Evolutionary conservation across 2,797 vertebrate genomes (phyloP).

Genomic region (Enteromius viviparus): DNA sequence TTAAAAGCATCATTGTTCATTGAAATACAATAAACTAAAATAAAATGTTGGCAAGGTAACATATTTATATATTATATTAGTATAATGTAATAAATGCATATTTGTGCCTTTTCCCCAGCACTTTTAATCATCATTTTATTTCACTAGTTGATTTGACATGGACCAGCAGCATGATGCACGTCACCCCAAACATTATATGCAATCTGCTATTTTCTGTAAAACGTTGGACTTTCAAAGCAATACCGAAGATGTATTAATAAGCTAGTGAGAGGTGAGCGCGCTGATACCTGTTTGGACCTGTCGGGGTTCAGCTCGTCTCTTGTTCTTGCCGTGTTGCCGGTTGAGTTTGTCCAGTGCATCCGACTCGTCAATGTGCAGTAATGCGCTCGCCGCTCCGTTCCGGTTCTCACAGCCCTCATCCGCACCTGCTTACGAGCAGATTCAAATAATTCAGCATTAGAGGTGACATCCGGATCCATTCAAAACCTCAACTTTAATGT

Average conservation of each 20-base stretch:
- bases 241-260: not conserved
- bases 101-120: not conserved
- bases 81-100: not conserved
- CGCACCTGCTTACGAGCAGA: conserved; percentile 60
- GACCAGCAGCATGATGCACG: not conserved
- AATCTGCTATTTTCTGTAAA: not conserved
- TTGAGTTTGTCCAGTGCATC: conserved; percentile 86
- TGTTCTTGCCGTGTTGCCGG: conserved; percentile 92
- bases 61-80: too few relatives aligned
- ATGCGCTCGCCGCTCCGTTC: conserved; percentile 93
- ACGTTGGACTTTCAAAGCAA: not conserved
- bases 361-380: conserved; percentile 92
- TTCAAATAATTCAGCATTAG: not conserved
- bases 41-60: not conserved
- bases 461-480: not conserved
- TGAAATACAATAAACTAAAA: not conserved
- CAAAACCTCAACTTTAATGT: conserved; percentile 46
- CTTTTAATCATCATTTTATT: not conserved
- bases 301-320: conserved; percentile 89
- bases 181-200: not conserved
- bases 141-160: not conserved
- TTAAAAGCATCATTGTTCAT: not conserved
- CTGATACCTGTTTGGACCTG: conserved; percentile 95
- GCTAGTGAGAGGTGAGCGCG: not conserved
- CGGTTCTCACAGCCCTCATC: conserved; percentile 92